Evolutionary conservation across 2,888 invertebrate species (phyloP).

Genomic region (Prosapia bicincta): DNA sequence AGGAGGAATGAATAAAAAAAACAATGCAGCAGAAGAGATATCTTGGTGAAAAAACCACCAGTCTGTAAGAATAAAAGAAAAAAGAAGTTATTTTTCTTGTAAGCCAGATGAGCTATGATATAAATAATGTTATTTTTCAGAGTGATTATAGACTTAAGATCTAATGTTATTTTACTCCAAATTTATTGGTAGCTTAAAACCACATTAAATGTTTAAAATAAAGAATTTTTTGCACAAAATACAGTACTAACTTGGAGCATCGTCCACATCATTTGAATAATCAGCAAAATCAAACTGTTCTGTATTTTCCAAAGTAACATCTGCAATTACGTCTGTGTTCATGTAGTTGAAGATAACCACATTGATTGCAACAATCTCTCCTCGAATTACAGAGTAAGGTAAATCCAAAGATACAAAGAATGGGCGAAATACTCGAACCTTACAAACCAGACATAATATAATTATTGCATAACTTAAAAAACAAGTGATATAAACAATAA

Average conservation of each 20-base stretch:
- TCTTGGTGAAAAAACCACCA: no score
- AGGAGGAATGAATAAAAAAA: no score
- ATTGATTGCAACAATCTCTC: constrained; percentile 86
- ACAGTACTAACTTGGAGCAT: constrained; percentile 60
- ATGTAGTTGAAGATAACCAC: constrained; percentile 87
- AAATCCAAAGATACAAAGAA: constrained; percentile 84
- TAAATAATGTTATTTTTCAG: no score
- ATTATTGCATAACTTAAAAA: no score
- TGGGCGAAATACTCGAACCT: constrained; percentile 72
- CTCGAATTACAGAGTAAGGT: constrained; percentile 83
- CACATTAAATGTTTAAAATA: constrained; percentile 7
- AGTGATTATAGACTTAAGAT: no score
- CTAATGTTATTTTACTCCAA: not conserved
- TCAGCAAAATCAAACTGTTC: constrained; percentile 80
- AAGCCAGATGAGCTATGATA: no score
- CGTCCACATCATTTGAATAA: constrained; percentile 69
- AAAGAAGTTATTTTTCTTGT: no score
- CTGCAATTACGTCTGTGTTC: constrained; percentile 69
- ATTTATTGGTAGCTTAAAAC: not conserved
- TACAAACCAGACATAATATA: not conserved
- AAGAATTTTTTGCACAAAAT: no score
- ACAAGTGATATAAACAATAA: no score
- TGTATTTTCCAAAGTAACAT: constrained; percentile 77
- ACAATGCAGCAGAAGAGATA: no score
- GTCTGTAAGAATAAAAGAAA: no score